Conservation (phyloP, 2,888 invertebrate species). For the Mactromeris polynyma region DNA sequence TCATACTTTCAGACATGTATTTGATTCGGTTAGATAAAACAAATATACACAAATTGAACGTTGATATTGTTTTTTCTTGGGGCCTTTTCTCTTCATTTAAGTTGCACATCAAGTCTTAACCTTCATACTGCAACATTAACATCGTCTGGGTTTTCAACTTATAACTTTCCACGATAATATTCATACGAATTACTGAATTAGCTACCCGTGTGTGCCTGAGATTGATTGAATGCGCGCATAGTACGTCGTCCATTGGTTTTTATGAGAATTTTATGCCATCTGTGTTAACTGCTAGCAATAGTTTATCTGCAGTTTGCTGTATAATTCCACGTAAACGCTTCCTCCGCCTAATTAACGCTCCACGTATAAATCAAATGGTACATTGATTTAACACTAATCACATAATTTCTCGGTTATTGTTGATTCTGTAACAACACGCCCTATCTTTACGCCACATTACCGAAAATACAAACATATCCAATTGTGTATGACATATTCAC, state of each 20-base stretch:
- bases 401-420: background rate
- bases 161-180: too few relatives aligned
- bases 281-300: background rate
- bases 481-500: slow-evolving; percentile 13
- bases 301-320: background rate
- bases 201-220: too few relatives aligned
- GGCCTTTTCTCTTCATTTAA: too few relatives aligned
- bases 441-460: slow-evolving; percentile 17
- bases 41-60: too few relatives aligned
- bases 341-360: background rate
- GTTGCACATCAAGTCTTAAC: too few relatives aligned
- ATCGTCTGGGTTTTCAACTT: too few relatives aligned
- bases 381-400: background rate
- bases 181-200: too few relatives aligned
- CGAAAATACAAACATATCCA: slow-evolving; percentile 3
- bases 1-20: too few relatives aligned
- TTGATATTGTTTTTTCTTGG: too few relatives aligned
- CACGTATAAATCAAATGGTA: slow-evolving; percentile 1
- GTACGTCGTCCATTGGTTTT: background rate
- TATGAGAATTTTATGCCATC: background rate
- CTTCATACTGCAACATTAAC: too few relatives aligned
- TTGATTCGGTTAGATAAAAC: too few relatives aligned
- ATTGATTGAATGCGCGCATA: background rate
- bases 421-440: background rate
- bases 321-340: background rate